A percentile compares a stretch with the other conserved stretches of the same genome.
These are phyloP conservation scores for Malurus melanocephalus DNA, from an alignment of 2,113 vertebrate genomes.

Conservation along the genomic window DNA sequence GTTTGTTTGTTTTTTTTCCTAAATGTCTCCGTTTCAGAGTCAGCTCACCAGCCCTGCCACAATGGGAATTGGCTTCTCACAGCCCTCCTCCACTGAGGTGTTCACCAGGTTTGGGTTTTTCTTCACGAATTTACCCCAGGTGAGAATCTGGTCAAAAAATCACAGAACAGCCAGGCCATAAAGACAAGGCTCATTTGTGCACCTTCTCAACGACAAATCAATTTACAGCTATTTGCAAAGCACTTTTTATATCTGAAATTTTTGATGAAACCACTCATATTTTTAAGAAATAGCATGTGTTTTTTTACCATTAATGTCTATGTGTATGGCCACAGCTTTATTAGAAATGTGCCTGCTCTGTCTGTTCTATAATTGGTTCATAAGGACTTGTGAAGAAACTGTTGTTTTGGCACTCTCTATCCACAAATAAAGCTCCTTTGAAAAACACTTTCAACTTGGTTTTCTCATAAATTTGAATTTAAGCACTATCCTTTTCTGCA, in stretches of 20 bases:
- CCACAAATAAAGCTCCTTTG: background rate
- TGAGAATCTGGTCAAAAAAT: background rate
- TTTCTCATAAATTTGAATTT: background rate
- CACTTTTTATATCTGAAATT: background rate
- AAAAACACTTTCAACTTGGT: background rate
- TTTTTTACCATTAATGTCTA: background rate
- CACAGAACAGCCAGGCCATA: background rate
- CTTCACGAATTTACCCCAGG: background rate
- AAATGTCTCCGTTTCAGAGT: accelerated
- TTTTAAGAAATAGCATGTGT: background rate
- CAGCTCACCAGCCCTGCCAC: background rate
- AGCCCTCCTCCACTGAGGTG: background rate
- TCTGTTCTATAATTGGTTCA: background rate
- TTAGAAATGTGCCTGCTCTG: background rate
- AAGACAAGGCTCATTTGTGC: background rate
- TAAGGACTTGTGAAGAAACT: background rate
- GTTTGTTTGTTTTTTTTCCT: background rate
- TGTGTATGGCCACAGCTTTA: background rate
- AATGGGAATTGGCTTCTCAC: background rate
- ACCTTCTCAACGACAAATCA: background rate
- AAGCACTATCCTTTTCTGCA: background rate
- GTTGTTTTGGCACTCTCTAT: background rate
- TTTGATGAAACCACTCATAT: accelerated
- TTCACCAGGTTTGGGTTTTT: background rate
- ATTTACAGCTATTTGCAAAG: background rate